Evolutionary conservation across 2,888 invertebrate species (phyloP), one percentile per base, ranked within the genome.

Genomic region (Cheilosia vulpina): DNA sequence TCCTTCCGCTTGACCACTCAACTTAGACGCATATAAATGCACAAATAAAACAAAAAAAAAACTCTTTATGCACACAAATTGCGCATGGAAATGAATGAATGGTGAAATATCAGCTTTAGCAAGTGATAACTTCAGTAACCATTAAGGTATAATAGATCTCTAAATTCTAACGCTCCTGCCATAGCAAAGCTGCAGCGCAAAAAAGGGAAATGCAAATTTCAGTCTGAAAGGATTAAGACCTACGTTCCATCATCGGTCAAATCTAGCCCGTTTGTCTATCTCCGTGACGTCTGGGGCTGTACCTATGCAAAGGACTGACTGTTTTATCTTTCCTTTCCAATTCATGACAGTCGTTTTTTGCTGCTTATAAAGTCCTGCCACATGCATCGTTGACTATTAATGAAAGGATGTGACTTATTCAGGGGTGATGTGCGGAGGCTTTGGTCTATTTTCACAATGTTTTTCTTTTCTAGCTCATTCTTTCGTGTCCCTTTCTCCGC

Each of bases 301-400:
- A 27, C 27, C 27, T 6, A 6, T 76, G 27, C 53, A 63, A 47
- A 55, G 27, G 77, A 38, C 27, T 62, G 71, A 50, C 63, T 71
- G 58, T 65, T 63, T 78, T 63, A 63, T 78, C 63, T 43, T 43
- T 60, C 41, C 69, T 50, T 55, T 63, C 50, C 47, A 45, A 78
- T 71, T 60, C 69, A 43, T 76, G 66, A 71, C 63, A 76, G 57
- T 41, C 27, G 52, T 69, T 63, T 27, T 47, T 52, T 5, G 15
- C 47, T 62, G 62, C 19, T 38, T 53, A 53, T 31, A 69, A 71
- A 58, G 62, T 76, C 73, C 69, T 65, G 75, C 69, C 81, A 76
- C 75, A 81, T 69, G 81, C 81, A 69, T 69, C 81, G 81, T 76
- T 69, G 75, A 69, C 62, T 81, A 69, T 76, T 76, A 81, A 81